Base-by-base conservation (phyloP, 2,113 vertebrate genomes). In the Larimichthys crocea region DNA sequence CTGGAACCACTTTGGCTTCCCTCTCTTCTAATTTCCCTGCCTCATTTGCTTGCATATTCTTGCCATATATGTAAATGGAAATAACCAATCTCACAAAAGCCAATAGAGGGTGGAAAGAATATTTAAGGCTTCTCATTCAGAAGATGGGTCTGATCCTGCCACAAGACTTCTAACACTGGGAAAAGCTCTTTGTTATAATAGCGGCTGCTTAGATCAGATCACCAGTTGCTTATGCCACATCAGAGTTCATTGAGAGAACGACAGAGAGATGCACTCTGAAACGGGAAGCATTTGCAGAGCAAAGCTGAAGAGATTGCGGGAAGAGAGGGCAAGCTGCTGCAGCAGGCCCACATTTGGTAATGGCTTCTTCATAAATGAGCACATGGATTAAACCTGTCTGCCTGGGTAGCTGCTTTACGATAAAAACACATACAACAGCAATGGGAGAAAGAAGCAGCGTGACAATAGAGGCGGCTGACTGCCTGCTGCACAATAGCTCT, bases 1-100 rank as follows among this genome's bases (percentile, higher is more conserved):
- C 93, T 92, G 92, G 93, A 93, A 91, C 85, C 90, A 91, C 90
- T 93, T 92, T 91, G 87, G 86, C 82, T 88, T 74, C 68, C 73
- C 77, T 87, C 85, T 90, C 70, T 91, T 88, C 82, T 76, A 80
- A 86, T 91, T 86, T 89, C 61, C 65, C 85, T 82, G 80, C 86
- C 79, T 90, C 80, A 85, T 93, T 90, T 90, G 52, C 86, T 70
- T 66, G 70, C 83, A 83, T 88, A 84, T 84, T 77, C 72, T 86
- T 62, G 19, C 79, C 75, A 85, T 73, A 80, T 86, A 88, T 93
- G 84, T 85, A 89, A 88, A 91, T 91, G 72, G 53, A 88, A 82
- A 89, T 78, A 81, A 78, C 74, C 81, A 82, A 78, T 86, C 60
- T 83, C 10, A 75, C 61, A 76, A 22, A 22, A 79, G 59, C 67